Conservation (phyloP, 2,797 vertebrate species). For the Cyclura pinguis region DNA sequence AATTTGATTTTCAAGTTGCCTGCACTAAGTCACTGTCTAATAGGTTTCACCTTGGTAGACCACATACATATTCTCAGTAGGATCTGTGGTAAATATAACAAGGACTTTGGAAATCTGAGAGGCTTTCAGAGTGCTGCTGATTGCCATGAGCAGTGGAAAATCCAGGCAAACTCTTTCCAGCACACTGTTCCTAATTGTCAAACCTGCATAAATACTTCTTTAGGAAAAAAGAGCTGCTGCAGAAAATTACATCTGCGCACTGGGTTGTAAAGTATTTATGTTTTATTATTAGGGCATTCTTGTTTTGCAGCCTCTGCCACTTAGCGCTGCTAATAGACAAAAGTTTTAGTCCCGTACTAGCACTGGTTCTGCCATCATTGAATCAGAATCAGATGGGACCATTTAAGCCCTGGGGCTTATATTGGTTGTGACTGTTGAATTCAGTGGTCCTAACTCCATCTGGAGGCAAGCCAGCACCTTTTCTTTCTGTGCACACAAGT, state of each 20-base stretch:
- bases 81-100: conserved; percentile 67
- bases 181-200: conserved; percentile 50
- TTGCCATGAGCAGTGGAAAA: conserved; percentile 74
- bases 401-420: neutral
- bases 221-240: conserved; percentile 35
- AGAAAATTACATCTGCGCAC: conserved; percentile 57
- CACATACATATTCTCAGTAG: conserved; percentile 62
- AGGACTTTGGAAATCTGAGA: conserved; percentile 61
- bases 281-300: conserved; percentile 35
- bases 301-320: conserved; percentile 36
- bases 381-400: conserved; percentile 3
- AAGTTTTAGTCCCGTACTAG: conserved; percentile 11
- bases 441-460: neutral
- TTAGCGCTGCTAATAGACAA: conserved; percentile 18
- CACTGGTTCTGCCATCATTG: neutral
- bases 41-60: conserved; percentile 59
- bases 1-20: conserved; percentile 66
- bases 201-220: conserved; percentile 64
- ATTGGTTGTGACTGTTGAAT: neutral
- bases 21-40: conserved; percentile 61
- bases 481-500: neutral
- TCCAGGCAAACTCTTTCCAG: conserved; percentile 73
- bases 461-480: neutral
- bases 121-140: conserved; percentile 58
- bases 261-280: conserved; percentile 2